Percentiles rank a stretch among this genome's conserved stretches.
Evolutionary conservation across 1,140 invertebrate species (phyloP).

Genomic region (Phthorimaea operculella): DNA sequence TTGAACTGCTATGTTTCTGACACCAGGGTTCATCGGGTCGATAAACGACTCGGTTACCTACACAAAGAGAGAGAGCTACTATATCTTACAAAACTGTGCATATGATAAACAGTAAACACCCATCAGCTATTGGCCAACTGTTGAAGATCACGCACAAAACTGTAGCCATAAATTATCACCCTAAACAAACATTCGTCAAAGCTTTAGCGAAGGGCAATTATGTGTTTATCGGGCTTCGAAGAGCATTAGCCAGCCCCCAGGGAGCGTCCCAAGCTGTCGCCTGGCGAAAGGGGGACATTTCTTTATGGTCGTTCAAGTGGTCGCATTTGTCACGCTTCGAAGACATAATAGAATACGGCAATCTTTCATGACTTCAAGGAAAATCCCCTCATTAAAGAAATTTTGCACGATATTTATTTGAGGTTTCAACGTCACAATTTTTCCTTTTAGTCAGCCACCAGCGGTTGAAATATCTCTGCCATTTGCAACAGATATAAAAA

Average conservation of each 20-base stretch:
- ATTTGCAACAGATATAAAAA: too few relatives aligned
- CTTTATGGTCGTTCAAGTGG: conserved; percentile 5
- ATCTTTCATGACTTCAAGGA: too few relatives aligned
- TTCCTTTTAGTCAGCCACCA: background rate
- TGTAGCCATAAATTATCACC: conserved; percentile 13
- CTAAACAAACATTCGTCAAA: conserved; percentile 14
- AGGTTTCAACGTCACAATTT: too few relatives aligned
- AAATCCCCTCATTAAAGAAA: too few relatives aligned
- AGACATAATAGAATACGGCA: conserved; percentile 5
- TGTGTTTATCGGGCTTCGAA: conserved; percentile 21
- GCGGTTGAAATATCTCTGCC: too few relatives aligned
- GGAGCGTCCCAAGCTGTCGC: conserved; percentile 18
- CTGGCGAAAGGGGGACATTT: background rate
- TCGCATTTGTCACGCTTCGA: conserved; percentile 11
- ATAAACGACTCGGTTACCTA: too few relatives aligned
- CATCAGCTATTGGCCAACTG: too few relatives aligned
- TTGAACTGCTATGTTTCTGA: background rate
- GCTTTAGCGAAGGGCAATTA: conserved; percentile 23
- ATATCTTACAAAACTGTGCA: background rate
- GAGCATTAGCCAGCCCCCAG: conserved; percentile 19
- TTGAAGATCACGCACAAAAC: background rate
- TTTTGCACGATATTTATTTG: too few relatives aligned
- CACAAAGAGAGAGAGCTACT: too few relatives aligned
- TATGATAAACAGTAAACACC: background rate
- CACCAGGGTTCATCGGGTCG: too few relatives aligned